phyloP scores from a whole-genome alignment of 2,888 invertebrate species.

The Orgyia antiqua region DNA sequence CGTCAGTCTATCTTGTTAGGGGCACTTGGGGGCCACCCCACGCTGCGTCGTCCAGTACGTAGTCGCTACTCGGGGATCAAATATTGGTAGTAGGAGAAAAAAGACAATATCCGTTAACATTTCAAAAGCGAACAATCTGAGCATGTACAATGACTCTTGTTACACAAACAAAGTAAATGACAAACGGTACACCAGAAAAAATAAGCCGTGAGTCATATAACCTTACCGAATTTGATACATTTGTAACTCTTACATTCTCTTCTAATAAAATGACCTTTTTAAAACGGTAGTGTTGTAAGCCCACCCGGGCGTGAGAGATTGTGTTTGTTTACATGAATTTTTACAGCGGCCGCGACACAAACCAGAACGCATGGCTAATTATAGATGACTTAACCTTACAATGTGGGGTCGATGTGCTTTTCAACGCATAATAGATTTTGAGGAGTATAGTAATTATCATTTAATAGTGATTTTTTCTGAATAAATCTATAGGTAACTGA shows the following conservation, averaged over 20 bases:
- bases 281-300: conserved; percentile 40
- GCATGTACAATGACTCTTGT: conserved; percentile 19
- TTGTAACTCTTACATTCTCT: conserved; percentile 8
- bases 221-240: conserved; percentile 27
- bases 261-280: conserved; percentile 23
- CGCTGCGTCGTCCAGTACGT: too few relatives aligned
- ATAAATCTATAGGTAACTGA: too few relatives aligned
- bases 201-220: conserved; percentile 24
- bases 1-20: too few relatives aligned
- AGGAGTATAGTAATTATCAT: conserved; percentile 19
- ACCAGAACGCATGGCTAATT: conserved; percentile 69
- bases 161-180: conserved; percentile 35
- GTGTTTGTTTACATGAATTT: conserved; percentile 73
- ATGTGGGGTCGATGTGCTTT: conserved; percentile 60
- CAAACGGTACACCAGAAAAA: conserved; percentile 43
- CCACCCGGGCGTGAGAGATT: conserved; percentile 69
- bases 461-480: neutral
- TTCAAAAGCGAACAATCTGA: neutral
- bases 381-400: conserved; percentile 65
- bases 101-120: neutral
- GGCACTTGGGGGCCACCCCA: too few relatives aligned
- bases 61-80: too few relatives aligned
- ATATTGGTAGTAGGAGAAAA: too few relatives aligned
- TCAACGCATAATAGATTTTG: conserved; percentile 21
- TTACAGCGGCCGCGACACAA: conserved; percentile 74